phyloP scores from a whole-genome alignment of 2,113 vertebrate genomes.

The zebrafish (Danio rerio) region GRCz12tu NC_133196.1:48598501-48599000 shows the following conservation, averaged over 20 bases:
- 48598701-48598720: neutral
- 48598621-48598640: constrained; percentile 6
- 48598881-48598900: neutral
- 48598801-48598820: neutral
- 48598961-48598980: too few species aligned
- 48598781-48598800: neutral
- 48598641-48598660: neutral
- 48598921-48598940: too few species aligned
- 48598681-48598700: constrained; percentile 12
- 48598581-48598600: constrained; percentile 1
- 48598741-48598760: neutral
- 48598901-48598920: neutral
- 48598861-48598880: neutral
- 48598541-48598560: constrained; percentile 14
- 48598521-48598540: constrained; percentile 44
- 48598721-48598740: constrained; percentile 19
- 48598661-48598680: neutral
- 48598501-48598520: constrained; percentile 34
- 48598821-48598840: constrained; percentile 9
- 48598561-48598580: constrained; percentile 23
- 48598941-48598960: too few species aligned
- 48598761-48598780: constrained; percentile 23
- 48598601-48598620: constrained; percentile 27
- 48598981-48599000: too few species aligned
- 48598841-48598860: neutral